Base-by-base conservation (phyloP, 2,888 invertebrate genomes). In the Tetramorium bicarinatum region DNA sequence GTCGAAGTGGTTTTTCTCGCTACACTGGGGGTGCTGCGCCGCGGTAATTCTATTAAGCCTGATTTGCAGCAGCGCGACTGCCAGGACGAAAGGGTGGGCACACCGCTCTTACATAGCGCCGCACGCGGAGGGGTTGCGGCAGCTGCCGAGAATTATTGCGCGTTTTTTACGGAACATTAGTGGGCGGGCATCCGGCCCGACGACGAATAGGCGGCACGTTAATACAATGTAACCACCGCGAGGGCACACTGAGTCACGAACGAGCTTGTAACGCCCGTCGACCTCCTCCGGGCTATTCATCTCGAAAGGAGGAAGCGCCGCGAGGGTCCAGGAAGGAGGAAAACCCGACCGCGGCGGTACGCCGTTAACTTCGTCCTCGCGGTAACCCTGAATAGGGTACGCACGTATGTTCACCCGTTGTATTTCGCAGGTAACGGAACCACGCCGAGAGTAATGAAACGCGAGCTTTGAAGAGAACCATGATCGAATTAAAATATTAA, bases 91-190 rank as follows among this genome's bases (percentile, higher is more conserved):
- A 75, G 64, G 82, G 69, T 59, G 56, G 71, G 69, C 74, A 81
- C 74, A 79, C 74, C 25, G 44, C 18, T 61, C 44, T 61, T 59
- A 41, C 38, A 41, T 25, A 47, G 44, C 54, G 38, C 25, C 44
- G 11, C 41, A 1, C 18, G 56, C 18, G 56, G 13, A n/a, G 75
- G 74, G 34, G 34, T 41, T 69, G 72, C 77, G 75, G 84, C 86
- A 83, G 62, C 81, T 67, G 79, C 82, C 69, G 59, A 85, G 87
- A 90, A 85, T 90, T 89, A 89, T 90, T 87, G 85, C 85, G 54
- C 77, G 61, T 82, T 89, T 88, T 90, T 84, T 82, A 82, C 69
- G 87, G 84, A 88, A 90, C 89, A 89, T 90, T 90, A 90, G 88
- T 75, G 82, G 69, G 82, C 47, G 85, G 76, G 81, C 80, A 90